Evolutionary conservation across 2,113 vertebrate genomes (phyloP).

Genomic region (Mixornis gularis): DNA sequence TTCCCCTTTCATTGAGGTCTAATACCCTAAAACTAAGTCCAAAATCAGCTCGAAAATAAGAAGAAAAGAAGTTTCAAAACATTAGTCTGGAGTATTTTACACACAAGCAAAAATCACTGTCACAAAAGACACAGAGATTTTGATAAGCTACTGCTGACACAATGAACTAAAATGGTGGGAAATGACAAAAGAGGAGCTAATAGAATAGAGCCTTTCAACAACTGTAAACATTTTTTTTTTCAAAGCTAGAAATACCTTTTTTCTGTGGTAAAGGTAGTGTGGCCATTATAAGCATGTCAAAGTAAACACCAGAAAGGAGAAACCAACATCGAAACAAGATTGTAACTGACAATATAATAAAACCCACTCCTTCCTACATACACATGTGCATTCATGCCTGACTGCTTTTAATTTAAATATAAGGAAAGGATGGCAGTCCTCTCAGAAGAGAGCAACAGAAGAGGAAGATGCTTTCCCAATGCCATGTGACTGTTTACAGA

Average conservation of each 20-base stretch:
- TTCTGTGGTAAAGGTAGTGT: not conserved
- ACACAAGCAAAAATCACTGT: not conserved
- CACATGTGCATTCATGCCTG: not conserved
- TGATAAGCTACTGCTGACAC: not conserved
- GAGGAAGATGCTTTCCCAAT: not conserved
- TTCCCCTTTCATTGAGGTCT: not conserved
- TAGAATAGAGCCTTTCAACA: not conserved
- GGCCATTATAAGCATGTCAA: not conserved
- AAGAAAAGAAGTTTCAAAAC: not conserved
- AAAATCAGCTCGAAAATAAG: not conserved
- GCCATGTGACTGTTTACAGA: not conserved
- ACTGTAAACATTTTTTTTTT: not conserved
- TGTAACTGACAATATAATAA: not conserved
- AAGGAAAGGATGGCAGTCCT: not conserved
- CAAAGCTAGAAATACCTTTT: not conserved
- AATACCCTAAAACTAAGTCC: not conserved
- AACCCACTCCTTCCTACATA: not conserved
- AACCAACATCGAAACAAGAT: not conserved
- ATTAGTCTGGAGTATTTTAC: not conserved
- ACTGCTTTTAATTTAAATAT: constrained; percentile 20
- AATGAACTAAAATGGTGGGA: not conserved
- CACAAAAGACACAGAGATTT: not conserved
- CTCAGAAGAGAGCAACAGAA: not conserved
- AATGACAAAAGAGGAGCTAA: not conserved
- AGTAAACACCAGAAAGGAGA: not conserved